A percentile compares a stretch with the other conserved stretches of the same genome.
phyloP scores from a whole-genome alignment of 2,888 invertebrate genomes.

The Cryptocheilus praepositus region DNA sequence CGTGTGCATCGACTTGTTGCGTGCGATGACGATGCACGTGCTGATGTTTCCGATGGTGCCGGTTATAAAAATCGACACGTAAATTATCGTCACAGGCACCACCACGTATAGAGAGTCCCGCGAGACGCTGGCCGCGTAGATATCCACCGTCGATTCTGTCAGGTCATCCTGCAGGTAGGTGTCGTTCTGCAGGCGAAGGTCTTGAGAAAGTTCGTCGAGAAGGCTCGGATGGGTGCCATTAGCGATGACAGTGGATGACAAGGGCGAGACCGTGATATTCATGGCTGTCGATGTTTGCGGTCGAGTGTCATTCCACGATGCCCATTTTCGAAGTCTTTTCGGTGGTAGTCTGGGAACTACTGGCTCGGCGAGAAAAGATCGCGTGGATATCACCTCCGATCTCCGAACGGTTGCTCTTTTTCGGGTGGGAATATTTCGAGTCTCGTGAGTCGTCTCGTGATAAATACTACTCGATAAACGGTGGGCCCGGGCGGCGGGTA shows the following conservation, averaged over 20 bases:
- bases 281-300: too few species aligned
- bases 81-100: slow-evolving; percentile 77
- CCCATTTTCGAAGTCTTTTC: too few species aligned
- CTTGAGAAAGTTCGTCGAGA: not conserved
- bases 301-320: not conserved
- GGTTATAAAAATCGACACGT: slow-evolving; percentile 77
- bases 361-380: too few species aligned
- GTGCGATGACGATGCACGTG: slow-evolving; percentile 80
- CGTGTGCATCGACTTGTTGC: slow-evolving; percentile 81
- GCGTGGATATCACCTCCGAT: too few species aligned
- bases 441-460: too few species aligned
- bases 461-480: too few species aligned
- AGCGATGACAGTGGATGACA: not conserved
- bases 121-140: slow-evolving; percentile 1
- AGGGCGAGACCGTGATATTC: too few species aligned
- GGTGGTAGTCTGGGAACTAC: too few species aligned
- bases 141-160: not conserved
- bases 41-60: slow-evolving; percentile 80
- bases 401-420: too few species aligned
- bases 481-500: too few species aligned
- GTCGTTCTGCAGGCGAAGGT: slow-evolving; percentile 14
- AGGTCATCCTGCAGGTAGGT: not conserved
- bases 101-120: slow-evolving; percentile 74
- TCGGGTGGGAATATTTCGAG: too few species aligned
- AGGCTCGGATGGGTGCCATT: slow-evolving; percentile 9